phyloP scores from a whole-genome alignment of 2,797 vertebrate genomes.

The Anguilla obscura region DNA sequence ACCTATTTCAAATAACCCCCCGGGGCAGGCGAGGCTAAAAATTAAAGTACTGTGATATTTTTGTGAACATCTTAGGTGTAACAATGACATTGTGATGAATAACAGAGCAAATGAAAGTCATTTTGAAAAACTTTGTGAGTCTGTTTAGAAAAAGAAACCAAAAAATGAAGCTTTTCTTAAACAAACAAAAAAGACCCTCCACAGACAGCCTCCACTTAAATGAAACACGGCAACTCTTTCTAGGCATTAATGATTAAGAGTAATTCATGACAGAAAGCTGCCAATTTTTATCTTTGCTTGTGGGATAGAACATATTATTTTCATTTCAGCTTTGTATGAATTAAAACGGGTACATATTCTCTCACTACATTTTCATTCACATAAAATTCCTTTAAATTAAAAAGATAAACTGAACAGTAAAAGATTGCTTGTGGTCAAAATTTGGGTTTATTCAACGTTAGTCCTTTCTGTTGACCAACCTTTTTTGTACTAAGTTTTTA shows the following conservation, averaged over 20 bases:
- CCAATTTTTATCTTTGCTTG: too few species aligned
- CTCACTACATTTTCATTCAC: too few species aligned
- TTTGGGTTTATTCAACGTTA: background rate
- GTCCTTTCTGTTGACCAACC: background rate
- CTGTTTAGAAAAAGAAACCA: slow-evolving; percentile 5
- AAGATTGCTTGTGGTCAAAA: background rate
- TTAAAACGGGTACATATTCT: background rate
- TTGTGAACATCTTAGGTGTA: background rate
- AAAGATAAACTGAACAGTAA: background rate
- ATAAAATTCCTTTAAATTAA: background rate
- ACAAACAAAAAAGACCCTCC: background rate
- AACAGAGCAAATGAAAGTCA: background rate
- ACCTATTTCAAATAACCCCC: slow-evolving; percentile 25
- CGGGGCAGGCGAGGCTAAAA: slow-evolving; percentile 13
- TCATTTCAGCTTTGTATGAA: too few species aligned
- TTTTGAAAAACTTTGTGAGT: background rate
- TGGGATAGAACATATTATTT: too few species aligned
- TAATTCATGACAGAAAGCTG: too few species aligned
- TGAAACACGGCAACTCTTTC: background rate
- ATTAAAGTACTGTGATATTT: background rate
- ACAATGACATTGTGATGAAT: background rate
- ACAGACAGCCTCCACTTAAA: background rate
- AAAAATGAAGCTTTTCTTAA: background rate
- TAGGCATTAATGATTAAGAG: background rate
- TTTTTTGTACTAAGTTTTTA: background rate